These are phyloP conservation scores for Gobio gobio DNA, from an alignment of 2,113 vertebrate genomes.

Conservation along the genomic window DNA sequence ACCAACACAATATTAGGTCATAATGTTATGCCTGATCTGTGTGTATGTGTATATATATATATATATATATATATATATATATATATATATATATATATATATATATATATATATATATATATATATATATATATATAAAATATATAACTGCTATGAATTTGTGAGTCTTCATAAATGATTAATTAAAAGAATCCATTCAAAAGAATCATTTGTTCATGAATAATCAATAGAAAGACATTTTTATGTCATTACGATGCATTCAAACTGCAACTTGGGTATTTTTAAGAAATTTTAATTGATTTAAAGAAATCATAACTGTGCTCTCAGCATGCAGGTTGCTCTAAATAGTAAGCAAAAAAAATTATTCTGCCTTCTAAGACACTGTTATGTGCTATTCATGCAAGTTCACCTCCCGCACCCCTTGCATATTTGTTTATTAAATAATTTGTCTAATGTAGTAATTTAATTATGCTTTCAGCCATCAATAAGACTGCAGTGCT, in stretches of 20 bases:
- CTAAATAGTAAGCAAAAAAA: neutral
- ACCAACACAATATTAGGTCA: no score
- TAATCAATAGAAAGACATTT: no score
- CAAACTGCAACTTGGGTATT: no score
- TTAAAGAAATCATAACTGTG: neutral
- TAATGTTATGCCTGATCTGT: no score
- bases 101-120: no score
- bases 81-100: no score
- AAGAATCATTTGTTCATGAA: neutral
- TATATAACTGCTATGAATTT: neutral
- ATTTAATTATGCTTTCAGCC: neutral
- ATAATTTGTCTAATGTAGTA: neutral
- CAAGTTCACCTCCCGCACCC: neutral
- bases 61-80: no score
- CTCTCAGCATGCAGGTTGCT: neutral
- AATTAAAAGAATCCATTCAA: neutral
- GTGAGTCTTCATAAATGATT: neutral
- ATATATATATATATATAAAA: neutral
- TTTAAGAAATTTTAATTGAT: neutral
- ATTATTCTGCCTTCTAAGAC: neutral
- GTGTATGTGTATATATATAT: no score
- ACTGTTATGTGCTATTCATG: neutral
- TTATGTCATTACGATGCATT: no score
- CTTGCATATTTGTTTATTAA: neutral
- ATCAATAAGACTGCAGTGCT: constrained; percentile 7